Conservation (phyloP, 2,113 vertebrate genomes). For the Entelurus aequoreus region DNA sequence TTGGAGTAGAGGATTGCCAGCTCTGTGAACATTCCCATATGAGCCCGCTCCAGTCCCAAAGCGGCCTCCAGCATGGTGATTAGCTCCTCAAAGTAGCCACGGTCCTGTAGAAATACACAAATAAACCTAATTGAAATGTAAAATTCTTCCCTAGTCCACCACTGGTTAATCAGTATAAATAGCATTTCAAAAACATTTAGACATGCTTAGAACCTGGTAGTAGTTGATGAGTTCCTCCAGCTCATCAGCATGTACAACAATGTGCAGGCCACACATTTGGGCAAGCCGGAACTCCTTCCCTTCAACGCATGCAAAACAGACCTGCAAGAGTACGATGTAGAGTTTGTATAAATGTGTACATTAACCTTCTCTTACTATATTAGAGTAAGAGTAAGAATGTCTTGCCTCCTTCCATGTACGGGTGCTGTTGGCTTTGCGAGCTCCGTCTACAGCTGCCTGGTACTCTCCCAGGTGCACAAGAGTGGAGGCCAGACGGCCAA, state of each 20-base stretch:
- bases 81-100: slow-evolving; percentile 96
- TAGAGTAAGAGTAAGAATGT: not conserved
- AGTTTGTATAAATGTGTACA: not conserved
- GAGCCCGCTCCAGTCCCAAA: slow-evolving; percentile 90
- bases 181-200: not conserved
- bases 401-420: slow-evolving; percentile 97
- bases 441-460: slow-evolving; percentile 95
- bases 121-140: not conserved
- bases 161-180: not conserved
- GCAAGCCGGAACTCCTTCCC: slow-evolving; percentile 97
- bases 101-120: slow-evolving; percentile 74
- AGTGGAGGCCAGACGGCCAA: slow-evolving; percentile 93
- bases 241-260: slow-evolving; percentile 97
- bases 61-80: slow-evolving; percentile 98
- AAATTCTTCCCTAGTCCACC: not conserved
- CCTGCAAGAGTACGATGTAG: slow-evolving; percentile 62
- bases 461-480: slow-evolving; percentile 96
- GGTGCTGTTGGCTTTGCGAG: slow-evolving; percentile 97
- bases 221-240: slow-evolving; percentile 98
- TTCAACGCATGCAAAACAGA: slow-evolving; percentile 97
- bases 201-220: slow-evolving; percentile 80
- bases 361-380: not conserved
- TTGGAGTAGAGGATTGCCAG: slow-evolving; percentile 98
- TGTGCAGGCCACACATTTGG: slow-evolving; percentile 98
- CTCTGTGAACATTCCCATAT: slow-evolving; percentile 99